Percentiles rank a stretch among this genome's conserved stretches.
Evolutionary conservation across 2,797 vertebrate species (phyloP).

Genomic region (Spinus olivaceus): DNA sequence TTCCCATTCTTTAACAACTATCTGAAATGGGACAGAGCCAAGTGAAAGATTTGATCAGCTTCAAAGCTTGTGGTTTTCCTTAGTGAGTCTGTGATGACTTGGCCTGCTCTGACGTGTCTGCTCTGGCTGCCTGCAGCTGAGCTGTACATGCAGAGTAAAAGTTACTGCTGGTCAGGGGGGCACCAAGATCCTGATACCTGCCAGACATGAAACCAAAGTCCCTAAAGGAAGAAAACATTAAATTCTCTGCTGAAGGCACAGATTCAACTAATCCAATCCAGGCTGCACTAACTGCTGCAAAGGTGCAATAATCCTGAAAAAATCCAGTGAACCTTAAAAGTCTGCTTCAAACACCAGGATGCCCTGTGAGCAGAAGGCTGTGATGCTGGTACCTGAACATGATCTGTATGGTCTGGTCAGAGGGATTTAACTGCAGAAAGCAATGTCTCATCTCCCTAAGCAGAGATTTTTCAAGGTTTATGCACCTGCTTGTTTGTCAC

Average conservation of each 20-base stretch:
- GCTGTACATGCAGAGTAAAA: background rate
- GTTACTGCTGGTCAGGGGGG: background rate
- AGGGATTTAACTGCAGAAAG: background rate
- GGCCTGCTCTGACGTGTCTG: rapidly evolving
- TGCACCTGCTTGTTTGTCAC: background rate
- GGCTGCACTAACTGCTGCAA: background rate
- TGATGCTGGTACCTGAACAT: background rate
- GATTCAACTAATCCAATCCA: background rate
- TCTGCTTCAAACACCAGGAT: background rate
- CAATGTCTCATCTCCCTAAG: background rate
- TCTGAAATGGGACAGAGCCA: background rate
- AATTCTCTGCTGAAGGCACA: background rate
- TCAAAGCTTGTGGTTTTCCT: background rate
- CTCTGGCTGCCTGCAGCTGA: rapidly evolving
- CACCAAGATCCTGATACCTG: background rate
- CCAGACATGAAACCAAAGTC: background rate
- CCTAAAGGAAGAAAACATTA: background rate
- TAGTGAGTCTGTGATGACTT: background rate
- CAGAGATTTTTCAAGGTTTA: background rate
- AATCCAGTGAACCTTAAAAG: background rate
- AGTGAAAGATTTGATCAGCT: background rate
- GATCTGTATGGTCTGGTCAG: background rate
- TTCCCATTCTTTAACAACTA: background rate
- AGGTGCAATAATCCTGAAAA: background rate
- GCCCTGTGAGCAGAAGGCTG: background rate